A percentile compares a stretch with the other conserved stretches of the same genome.
These are phyloP conservation scores for Fabriciana adippe DNA, from an alignment of 2,888 invertebrate species.

Conservation along the genomic window DNA sequence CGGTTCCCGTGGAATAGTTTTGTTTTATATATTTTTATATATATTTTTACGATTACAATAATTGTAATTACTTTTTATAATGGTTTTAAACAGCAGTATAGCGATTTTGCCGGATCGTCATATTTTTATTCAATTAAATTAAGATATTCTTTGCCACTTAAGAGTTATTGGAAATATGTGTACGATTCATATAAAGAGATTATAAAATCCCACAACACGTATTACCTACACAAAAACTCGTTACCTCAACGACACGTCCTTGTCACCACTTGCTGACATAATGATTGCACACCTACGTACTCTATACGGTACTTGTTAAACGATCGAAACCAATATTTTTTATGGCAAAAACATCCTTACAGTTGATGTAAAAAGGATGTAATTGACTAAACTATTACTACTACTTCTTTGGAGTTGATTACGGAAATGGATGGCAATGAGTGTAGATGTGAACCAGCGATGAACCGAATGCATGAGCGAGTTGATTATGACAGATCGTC, in stretches of 20 bases:
- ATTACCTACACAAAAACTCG: slow-evolving; percentile 38
- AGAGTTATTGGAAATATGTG: not conserved
- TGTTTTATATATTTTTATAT: no score
- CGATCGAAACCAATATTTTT: not conserved
- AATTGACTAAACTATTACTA: not conserved
- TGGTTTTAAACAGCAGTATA: no score
- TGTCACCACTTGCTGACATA: slow-evolving; percentile 42
- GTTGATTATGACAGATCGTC: slow-evolving; percentile 32
- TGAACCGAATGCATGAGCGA: slow-evolving; percentile 23
- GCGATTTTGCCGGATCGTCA: no score
- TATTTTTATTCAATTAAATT: not conserved
- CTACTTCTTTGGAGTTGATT: slow-evolving; percentile 1
- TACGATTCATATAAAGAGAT: not conserved
- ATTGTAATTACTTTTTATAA: no score
- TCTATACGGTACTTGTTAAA: not conserved
- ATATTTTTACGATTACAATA: no score
- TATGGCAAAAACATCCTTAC: slow-evolving; percentile 7
- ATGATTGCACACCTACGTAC: slow-evolving; percentile 40
- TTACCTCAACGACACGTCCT: slow-evolving; percentile 38
- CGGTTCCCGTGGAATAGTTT: no score
- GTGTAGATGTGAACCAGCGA: slow-evolving; percentile 18
- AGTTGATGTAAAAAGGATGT: not conserved
- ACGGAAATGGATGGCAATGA: slow-evolving; percentile 3
- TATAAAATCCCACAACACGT: slow-evolving; percentile 5
- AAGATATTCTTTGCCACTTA: not conserved